Base-by-base conservation (phyloP, 2,797 vertebrate species). In the Coregonus sp. region DNA sequence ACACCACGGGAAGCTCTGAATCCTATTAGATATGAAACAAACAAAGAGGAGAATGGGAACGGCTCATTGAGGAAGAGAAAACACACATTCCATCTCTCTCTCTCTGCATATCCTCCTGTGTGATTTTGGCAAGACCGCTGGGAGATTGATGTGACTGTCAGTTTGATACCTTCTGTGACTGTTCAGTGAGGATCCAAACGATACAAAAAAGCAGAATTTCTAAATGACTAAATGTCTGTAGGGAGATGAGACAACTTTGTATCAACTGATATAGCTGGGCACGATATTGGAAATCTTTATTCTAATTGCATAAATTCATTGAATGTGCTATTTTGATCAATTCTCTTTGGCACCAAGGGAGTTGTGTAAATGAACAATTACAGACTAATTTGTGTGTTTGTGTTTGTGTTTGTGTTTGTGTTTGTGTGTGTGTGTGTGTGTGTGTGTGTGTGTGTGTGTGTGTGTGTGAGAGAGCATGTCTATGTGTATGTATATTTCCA, bases 301-400 rank as follows among this genome's bases (percentile, higher is more conserved):
- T 89, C 89, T 93, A 93, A 94, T 93, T 93, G 92, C 91, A 82
- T 86, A 88, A 89, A 90, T 90, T 86, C 92, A 90, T 91, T 86
- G 89, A 93, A 91, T 85, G 81, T 81, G 82, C 88, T 82, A 83
- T 88, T 82, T 81, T 88, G 87, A 92, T 89, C 89, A 92, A 91
- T 90, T 87, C 86, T 87, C 78, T 77, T 79, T 75, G 79, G 83
- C 83, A 81, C 83, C 83, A 56, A 86, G 90, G 89, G 90, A 89
- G 90, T 87, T 81, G 85, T 47, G 40, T 78, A 91, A 93, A 93
- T 92, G 84, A 92, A 91, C 86, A 89, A 89, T 86, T 77, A 80
- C 40, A 47, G 2, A 47, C 40, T 47, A 11, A 47, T 40, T 40
- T 40, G 40, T 40, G 40, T 47, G 40, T 47, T 6, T 40, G 7